Percentiles rank a stretch among this genome's conserved stretches.
Conservation (phyloP, 2,797 vertebrate genomes). For the Pelobates cultripes region DNA sequence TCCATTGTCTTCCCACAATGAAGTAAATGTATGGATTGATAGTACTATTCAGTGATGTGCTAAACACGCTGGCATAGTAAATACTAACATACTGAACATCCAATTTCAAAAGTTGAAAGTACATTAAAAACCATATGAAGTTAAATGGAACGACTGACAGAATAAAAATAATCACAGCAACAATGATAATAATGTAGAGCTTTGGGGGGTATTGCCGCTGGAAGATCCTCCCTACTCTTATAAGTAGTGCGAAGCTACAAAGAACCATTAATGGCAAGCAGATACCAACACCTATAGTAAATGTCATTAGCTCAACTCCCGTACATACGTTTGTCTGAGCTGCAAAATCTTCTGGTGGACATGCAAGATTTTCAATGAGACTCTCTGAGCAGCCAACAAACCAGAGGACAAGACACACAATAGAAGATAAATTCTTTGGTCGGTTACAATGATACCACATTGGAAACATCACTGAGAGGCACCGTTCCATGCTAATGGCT, state of each 20-base stretch:
- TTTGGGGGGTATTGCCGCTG: not conserved
- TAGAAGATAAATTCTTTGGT: not conserved
- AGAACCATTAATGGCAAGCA: constrained; percentile 39
- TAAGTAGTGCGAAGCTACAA: constrained; percentile 20
- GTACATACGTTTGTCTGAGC: not conserved
- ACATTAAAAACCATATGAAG: constrained; percentile 29
- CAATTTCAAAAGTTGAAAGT: not conserved
- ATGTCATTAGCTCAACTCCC: constrained; percentile 26
- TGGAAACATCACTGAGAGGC: constrained; percentile 57
- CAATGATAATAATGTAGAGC: constrained; percentile 40
- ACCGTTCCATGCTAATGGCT: constrained; percentile 61
- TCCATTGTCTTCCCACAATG: constrained; percentile 28
- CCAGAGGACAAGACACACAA: constrained; percentile 56
- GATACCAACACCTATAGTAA: constrained; percentile 13
- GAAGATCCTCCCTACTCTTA: constrained; percentile 20
- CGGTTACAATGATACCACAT: constrained; percentile 56
- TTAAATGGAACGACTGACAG: constrained; percentile 31
- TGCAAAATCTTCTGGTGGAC: not conserved
- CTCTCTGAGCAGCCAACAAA: constrained; percentile 24
- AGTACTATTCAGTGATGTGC: constrained; percentile 3
- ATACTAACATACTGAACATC: not conserved
- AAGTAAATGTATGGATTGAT: constrained; percentile 43
- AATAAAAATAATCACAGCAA: constrained; percentile 25
- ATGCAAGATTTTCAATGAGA: constrained; percentile 35
- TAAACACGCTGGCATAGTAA: not conserved